phyloP scores from a whole-genome alignment of 2,888 invertebrate genomes.

The Harpagoxenus sublaevis region DNA sequence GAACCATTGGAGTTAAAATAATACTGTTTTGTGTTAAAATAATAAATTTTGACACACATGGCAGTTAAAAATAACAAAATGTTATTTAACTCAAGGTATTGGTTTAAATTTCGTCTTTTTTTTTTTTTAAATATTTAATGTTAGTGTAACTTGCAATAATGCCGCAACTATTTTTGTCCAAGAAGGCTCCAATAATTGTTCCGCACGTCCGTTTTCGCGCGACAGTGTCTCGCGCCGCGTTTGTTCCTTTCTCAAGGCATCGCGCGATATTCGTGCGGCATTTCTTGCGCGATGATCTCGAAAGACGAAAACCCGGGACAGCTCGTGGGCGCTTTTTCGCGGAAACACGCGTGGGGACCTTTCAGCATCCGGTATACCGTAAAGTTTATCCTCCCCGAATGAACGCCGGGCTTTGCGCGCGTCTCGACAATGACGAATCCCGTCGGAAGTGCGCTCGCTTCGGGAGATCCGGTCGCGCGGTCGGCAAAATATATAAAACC shows the following conservation, averaged over 20 bases:
- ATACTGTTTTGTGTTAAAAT: too few species aligned
- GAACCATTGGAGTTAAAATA: too few species aligned
- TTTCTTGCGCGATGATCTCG: conserved; percentile 8
- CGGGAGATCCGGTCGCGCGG: conserved; percentile 8
- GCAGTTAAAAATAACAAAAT: too few species aligned
- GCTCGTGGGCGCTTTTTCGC: background rate
- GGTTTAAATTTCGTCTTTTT: too few species aligned
- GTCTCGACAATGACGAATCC: conserved; percentile 31
- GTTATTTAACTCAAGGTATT: too few species aligned
- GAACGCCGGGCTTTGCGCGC: conserved; percentile 1
- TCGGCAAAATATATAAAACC: background rate
- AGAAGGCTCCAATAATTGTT: background rate
- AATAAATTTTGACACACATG: too few species aligned
- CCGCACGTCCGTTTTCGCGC: too few species aligned
- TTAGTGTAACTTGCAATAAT: background rate
- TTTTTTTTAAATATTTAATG: too few species aligned
- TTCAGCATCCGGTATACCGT: background rate
- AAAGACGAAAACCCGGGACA: background rate
- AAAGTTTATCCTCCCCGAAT: conserved; percentile 23
- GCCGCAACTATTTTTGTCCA: background rate
- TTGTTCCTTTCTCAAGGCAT: background rate
- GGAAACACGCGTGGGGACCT: background rate
- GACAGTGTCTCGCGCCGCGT: too few species aligned
- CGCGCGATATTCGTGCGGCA: background rate
- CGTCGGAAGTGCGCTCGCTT: conserved; percentile 3